phyloP scores from a whole-genome alignment of 2,888 invertebrate species.

The Chalcis sispes region DNA sequence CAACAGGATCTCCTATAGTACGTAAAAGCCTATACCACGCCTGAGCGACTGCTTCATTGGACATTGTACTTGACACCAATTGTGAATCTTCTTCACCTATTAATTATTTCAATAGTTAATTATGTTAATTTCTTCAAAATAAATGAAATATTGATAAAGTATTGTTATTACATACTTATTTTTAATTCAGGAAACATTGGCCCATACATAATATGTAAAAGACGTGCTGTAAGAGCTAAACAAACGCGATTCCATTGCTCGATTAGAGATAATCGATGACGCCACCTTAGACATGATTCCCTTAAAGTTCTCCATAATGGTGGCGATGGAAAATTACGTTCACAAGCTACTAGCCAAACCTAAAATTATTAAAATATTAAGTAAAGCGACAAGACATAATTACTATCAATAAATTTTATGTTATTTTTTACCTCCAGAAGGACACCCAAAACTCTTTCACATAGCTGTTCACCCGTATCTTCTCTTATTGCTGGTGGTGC shows the following conservation, averaged over 20 bases:
- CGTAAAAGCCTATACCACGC: constrained; percentile 97
- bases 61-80: constrained; percentile 90
- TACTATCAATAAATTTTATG: constrained; percentile 5
- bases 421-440: constrained; percentile 85
- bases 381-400: constrained; percentile 9
- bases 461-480: constrained; percentile 96
- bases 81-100: constrained; percentile 90
- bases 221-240: constrained; percentile 89
- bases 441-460: constrained; percentile 94
- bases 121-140: neutral
- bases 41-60: constrained; percentile 93
- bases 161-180: constrained; percentile 79
- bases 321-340: constrained; percentile 93
- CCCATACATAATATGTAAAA: constrained; percentile 93
- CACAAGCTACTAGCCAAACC: constrained; percentile 86
- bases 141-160: constrained; percentile 19
- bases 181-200: constrained; percentile 88
- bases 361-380: constrained; percentile 61
- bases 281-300: constrained; percentile 95
- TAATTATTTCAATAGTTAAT: no score
- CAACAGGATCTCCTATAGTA: constrained; percentile 95
- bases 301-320: constrained; percentile 96
- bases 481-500: constrained; percentile 96
- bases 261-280: constrained; percentile 93
- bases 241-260: constrained; percentile 97